phyloP scores from a whole-genome alignment of 2,797 vertebrate species.

The Pagetopsis macropterus region DNA sequence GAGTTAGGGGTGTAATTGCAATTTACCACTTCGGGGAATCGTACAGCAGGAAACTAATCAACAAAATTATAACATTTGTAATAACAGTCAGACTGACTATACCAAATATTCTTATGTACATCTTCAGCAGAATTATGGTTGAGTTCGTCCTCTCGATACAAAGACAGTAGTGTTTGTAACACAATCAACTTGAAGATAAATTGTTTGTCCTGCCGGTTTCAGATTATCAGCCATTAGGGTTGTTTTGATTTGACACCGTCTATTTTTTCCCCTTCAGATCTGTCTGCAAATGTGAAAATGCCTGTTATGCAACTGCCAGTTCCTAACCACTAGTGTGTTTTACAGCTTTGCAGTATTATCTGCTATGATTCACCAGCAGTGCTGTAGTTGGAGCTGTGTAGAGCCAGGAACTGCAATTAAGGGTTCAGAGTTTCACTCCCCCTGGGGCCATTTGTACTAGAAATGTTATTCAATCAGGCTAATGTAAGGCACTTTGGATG shows the following conservation, averaged over 20 bases:
- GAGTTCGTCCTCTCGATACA: neutral
- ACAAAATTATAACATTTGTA: neutral
- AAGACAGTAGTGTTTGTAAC: neutral
- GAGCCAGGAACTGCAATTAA: neutral
- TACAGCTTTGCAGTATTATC: neutral
- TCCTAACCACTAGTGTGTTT: neutral
- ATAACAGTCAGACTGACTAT: neutral
- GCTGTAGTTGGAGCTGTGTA: neutral
- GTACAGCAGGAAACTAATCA: constrained; percentile 4
- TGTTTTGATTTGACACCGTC: constrained; percentile 42
- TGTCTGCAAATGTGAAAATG: constrained; percentile 39
- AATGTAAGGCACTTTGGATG: constrained; percentile 37
- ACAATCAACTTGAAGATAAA: constrained; percentile 11
- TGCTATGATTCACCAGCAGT: constrained; percentile 1
- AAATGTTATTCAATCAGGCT: constrained; percentile 41
- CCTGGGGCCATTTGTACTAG: constrained; percentile 10
- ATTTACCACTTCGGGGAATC: neutral
- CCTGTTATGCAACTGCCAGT: constrained; percentile 33
- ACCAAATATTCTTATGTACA: neutral
- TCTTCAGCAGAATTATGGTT: neutral
- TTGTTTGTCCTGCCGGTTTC: constrained; percentile 45
- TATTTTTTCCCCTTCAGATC: constrained; percentile 40
- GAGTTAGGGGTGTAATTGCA: neutral
- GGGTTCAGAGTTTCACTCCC: constrained; percentile 10
- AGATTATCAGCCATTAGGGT: constrained; percentile 50